Evolutionary conservation across 2,113 vertebrate species (phyloP).

Genomic region (Irena cyanogastra): DNA sequence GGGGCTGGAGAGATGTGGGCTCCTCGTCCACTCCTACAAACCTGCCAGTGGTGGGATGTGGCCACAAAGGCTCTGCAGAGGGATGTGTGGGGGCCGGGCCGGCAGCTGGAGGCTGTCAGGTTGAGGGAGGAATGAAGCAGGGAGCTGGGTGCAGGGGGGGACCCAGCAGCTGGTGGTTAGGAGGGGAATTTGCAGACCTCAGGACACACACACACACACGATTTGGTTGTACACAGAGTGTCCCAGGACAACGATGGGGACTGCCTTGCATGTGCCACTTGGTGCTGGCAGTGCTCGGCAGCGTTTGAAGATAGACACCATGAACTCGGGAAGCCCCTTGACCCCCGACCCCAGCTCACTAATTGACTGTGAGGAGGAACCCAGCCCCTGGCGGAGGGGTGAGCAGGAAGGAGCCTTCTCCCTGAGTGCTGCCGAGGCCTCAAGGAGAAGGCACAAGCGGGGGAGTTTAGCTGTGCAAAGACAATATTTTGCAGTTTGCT

Average conservation of each 20-base stretch:
- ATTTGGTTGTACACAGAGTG: neutral
- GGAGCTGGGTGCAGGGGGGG: neutral
- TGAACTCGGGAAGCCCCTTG: conserved; percentile 50
- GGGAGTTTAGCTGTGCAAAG: neutral
- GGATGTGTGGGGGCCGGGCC: neutral
- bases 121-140: neutral
- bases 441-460: neutral
- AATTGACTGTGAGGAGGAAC: conserved; percentile 5
- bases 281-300: rapidly evolving
- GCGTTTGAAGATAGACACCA: rapidly evolving
- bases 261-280: rapidly evolving
- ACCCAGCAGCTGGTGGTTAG: rapidly evolving
- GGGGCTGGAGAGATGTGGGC: neutral
- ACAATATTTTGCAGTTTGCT: conserved; percentile 11
- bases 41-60: neutral
- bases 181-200: neutral
- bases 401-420: conserved; percentile 7
- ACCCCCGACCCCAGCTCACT: neutral
- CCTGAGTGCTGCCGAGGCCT: neutral
- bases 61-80: rapidly evolving
- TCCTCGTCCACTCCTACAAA: neutral
- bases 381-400: neutral
- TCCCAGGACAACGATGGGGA: neutral
- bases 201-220: too few relatives aligned
- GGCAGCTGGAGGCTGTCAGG: conserved; percentile 29